Evolutionary conservation across 2,113 vertebrate genomes (phyloP).

Genomic region (Uria aalge): DNA sequence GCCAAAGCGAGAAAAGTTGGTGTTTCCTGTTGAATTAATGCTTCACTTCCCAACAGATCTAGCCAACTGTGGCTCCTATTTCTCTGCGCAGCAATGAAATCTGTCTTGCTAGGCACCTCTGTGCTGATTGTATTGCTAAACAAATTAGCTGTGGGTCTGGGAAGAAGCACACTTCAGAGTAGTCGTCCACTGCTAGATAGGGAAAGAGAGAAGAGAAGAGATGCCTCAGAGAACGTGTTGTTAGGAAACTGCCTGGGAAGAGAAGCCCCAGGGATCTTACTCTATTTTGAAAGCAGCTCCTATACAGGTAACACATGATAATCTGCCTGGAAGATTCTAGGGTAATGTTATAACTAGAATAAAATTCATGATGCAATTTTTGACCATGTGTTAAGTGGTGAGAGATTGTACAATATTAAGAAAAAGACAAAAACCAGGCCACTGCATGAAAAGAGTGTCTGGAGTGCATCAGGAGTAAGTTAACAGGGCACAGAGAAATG

Average conservation of each 20-base stretch:
- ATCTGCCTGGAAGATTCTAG: neutral
- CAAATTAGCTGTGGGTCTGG: neutral
- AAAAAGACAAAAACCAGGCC: conserved; percentile 5
- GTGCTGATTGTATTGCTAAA: neutral
- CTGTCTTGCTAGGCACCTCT: neutral
- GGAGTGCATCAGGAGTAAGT: neutral
- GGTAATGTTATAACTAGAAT: neutral
- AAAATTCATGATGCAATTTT: conserved; percentile 27
- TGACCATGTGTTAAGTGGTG: neutral
- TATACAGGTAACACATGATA: neutral
- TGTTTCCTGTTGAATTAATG: neutral
- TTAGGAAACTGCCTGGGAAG: neutral
- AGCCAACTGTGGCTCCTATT: neutral
- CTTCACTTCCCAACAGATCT: neutral
- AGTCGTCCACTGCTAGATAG: neutral
- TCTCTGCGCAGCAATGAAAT: neutral
- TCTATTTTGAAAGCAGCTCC: neutral
- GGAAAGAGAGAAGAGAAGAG: neutral
- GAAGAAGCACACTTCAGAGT: neutral
- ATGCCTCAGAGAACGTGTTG: neutral
- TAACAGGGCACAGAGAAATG: neutral
- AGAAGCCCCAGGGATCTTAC: neutral
- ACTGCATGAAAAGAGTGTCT: neutral
- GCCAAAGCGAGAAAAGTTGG: neutral
- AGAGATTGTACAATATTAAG: neutral